Evolutionary conservation across 1,140 invertebrate genomes (phyloP).

Genomic region (Leptopilina clavipes): DNA sequence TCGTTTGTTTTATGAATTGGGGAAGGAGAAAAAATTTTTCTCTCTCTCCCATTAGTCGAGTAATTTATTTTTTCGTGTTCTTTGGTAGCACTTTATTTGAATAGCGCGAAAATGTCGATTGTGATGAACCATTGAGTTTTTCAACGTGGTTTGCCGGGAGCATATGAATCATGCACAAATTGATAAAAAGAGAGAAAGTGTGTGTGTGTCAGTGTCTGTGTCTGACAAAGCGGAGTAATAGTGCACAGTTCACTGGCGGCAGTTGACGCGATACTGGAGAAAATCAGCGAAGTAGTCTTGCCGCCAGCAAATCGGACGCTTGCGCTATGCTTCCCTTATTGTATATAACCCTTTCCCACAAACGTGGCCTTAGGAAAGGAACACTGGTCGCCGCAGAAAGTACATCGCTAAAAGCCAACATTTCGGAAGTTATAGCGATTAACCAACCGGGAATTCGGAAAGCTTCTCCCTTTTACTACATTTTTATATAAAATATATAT

Average conservation of each 20-base stretch:
- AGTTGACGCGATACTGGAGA: constrained; percentile 68
- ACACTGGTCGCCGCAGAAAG: constrained; percentile 42
- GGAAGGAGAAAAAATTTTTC: too few relatives aligned
- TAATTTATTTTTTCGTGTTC: neutral
- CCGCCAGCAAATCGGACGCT: constrained; percentile 62
- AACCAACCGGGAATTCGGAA: neutral
- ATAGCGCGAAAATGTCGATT: neutral
- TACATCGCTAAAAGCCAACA: constrained; percentile 26
- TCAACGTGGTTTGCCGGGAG: constrained; percentile 35
- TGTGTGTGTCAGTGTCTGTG: constrained; percentile 2
- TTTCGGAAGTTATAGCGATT: constrained; percentile 9
- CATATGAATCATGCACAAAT: constrained; percentile 43
- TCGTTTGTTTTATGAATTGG: too few relatives aligned
- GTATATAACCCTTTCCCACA: constrained; percentile 37
- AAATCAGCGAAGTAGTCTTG: constrained; percentile 58
- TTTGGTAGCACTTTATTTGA: neutral
- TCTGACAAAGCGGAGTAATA: constrained; percentile 46
- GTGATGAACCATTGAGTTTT: neutral
- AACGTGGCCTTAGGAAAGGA: constrained; percentile 39
- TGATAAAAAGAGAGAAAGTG: too few relatives aligned
- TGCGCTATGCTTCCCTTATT: constrained; percentile 59
- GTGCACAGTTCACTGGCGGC: constrained; percentile 61
- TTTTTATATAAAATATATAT: neutral
- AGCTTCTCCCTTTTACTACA: neutral
- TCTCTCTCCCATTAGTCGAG: too few relatives aligned